A percentile compares a stretch with the other conserved stretches of the same genome.
These are phyloP conservation scores for Anagrus nilaparvatae DNA, from an alignment of 1,140 invertebrate species.

Conservation along the genomic window DNA sequence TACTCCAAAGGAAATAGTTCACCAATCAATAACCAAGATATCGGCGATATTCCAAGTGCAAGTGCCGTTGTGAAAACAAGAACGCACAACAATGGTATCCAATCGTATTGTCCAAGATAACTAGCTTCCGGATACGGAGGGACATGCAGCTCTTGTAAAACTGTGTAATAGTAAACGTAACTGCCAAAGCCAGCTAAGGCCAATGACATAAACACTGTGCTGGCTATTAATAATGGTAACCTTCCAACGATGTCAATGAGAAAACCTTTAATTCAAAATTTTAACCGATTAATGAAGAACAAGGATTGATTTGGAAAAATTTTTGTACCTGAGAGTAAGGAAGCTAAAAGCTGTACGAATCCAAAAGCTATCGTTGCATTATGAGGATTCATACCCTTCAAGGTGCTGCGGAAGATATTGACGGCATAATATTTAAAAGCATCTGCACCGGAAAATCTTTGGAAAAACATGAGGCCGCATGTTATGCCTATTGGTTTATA, in stretches of 20 bases:
- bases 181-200: slow-evolving; percentile 70
- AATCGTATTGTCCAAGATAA: slow-evolving; percentile 51
- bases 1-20: slow-evolving; percentile 81
- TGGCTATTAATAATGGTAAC: slow-evolving; percentile 65
- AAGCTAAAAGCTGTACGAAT: slow-evolving; percentile 66
- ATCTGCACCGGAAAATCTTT: slow-evolving; percentile 70
- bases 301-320: too few relatives aligned
- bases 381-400: slow-evolving; percentile 71
- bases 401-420: slow-evolving; percentile 65
- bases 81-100: slow-evolving; percentile 74
- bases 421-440: slow-evolving; percentile 78
- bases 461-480: slow-evolving; percentile 77
- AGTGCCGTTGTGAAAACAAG: slow-evolving; percentile 74
- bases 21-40: slow-evolving; percentile 77
- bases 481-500: slow-evolving; percentile 65
- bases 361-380: slow-evolving; percentile 68
- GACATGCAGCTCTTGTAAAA: slow-evolving; percentile 43
- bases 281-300: too few relatives aligned
- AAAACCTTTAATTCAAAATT: slow-evolving; percentile 47
- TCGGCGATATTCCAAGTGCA: slow-evolving; percentile 79
- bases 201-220: slow-evolving; percentile 71
- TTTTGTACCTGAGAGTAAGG: slow-evolving; percentile 60
- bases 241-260: slow-evolving; percentile 70
- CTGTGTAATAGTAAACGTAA: slow-evolving; percentile 57
- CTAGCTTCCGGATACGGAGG: slow-evolving; percentile 34